Evolutionary conservation across 2,113 vertebrate genomes (phyloP).

Genomic region (Ochotona curzoniae): DNA sequence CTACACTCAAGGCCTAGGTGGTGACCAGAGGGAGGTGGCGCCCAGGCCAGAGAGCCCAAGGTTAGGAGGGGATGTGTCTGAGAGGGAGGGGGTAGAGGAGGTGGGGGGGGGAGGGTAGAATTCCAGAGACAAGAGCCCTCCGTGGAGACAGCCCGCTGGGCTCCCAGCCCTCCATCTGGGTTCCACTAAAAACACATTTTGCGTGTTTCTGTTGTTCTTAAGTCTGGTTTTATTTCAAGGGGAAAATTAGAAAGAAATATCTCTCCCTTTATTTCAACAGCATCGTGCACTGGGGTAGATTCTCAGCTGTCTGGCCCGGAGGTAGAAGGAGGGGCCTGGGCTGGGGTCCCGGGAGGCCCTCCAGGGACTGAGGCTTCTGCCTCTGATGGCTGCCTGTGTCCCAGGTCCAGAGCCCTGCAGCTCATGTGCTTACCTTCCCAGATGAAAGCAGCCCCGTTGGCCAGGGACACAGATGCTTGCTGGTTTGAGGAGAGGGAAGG

Average conservation of each 20-base stretch:
- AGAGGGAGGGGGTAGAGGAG: background rate
- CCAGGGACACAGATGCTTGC: background rate
- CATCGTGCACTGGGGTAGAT: slow-evolving; percentile 49
- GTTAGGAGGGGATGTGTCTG: background rate
- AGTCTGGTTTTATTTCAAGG: slow-evolving; percentile 81
- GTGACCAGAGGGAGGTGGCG: background rate
- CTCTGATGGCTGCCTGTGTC: background rate
- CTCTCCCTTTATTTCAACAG: slow-evolving; percentile 69
- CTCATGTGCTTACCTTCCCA: background rate
- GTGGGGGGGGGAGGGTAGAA: slow-evolving; percentile 33
- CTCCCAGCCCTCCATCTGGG: slow-evolving; percentile 80
- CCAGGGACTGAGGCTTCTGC: background rate
- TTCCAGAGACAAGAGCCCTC: slow-evolving; percentile 73
- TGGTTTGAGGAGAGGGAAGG: background rate
- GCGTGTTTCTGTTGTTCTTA: slow-evolving; percentile 80
- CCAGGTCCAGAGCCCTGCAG: background rate
- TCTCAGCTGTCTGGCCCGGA: slow-evolving; percentile 60
- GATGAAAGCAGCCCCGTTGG: background rate
- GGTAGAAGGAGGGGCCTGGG: background rate
- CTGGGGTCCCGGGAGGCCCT: background rate
- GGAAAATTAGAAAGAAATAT: slow-evolving; percentile 79
- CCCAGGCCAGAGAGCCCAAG: background rate
- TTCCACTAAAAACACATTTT: slow-evolving; percentile 83
- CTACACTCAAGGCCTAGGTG: slow-evolving; percentile 6
- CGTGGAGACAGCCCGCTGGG: slow-evolving; percentile 75